Evolutionary conservation across 1,140 invertebrate species (phyloP), one percentile per base, ranked within the genome.

Genomic region (Delia radicum): DNA sequence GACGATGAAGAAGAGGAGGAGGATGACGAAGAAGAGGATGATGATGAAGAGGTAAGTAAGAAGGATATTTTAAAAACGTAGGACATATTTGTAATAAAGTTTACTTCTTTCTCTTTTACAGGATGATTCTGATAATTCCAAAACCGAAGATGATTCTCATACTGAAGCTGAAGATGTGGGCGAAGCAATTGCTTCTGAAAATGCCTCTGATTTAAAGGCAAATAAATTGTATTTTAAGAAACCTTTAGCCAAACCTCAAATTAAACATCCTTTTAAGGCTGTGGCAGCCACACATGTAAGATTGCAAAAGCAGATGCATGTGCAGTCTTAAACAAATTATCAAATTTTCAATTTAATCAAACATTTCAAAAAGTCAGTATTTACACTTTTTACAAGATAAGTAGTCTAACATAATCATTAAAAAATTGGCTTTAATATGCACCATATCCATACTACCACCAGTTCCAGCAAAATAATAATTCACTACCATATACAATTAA

Each of bases 261-360:
- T 81, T 24, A 84, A 84, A 26, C 82, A 84, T 79, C 82, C 82
- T 7, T 84, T 84, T 8, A 84, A 84, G 75, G 82, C 82, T n/a
- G 80, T 81, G 72, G 80, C 82, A 24, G 79, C 82, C 21, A 81
- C 82, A 26, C 82, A 84, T 78, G 81, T 84, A 77, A 81, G 82
- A 74, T 76, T 82, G 77, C 82, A 84, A 78, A 81, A 81, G 78
- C 80, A 84, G 80, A 80, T 84, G 46, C 81, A 84, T 79, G 82
- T 84, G 79, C 82, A 82, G 21, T 80, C 81, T 75, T 73, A 76
- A 76, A 55, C 6, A 33, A 75, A 26, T 55, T 71, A 29, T 48
- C 27, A 28, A 26, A 26, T 37, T 55, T 48, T 72, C 21, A n/a
- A n/a, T n/a, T n/a, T n/a, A n/a, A n/a, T 21, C 4, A 73, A 18